These are phyloP conservation scores for Brienomyrus brachyistius DNA, from an alignment of 2,113 vertebrate species.

Conservation along the genomic window DNA sequence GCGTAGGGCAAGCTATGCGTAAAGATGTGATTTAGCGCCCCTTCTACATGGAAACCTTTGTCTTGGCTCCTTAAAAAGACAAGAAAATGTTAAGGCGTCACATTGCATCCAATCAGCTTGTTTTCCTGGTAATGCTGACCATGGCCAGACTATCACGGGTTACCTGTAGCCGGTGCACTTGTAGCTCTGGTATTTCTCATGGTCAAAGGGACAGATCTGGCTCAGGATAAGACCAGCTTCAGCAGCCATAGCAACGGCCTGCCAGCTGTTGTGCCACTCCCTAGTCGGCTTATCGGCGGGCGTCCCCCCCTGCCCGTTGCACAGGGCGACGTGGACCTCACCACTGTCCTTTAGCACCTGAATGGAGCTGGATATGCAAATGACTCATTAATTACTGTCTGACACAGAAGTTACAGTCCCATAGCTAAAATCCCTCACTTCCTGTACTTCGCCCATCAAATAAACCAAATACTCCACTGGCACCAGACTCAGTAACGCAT, in stretches of 20 bases:
- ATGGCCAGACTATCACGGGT: constrained; percentile 15
- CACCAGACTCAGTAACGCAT: background rate
- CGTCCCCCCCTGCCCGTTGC: constrained; percentile 89
- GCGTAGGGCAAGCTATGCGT: constrained; percentile 61
- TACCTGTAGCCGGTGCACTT: constrained; percentile 92
- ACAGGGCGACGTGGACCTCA: constrained; percentile 79
- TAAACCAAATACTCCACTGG: background rate
- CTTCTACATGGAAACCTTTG: constrained; percentile 78
- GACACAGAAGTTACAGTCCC: background rate
- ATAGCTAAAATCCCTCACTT: background rate
- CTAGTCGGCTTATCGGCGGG: constrained; percentile 74
- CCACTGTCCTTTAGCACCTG: constrained; percentile 72
- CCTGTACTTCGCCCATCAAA: background rate
- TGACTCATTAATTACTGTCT: background rate
- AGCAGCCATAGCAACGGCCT: constrained; percentile 82
- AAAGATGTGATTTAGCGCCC: constrained; percentile 80
- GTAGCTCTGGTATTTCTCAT: constrained; percentile 63
- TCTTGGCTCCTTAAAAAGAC: constrained; percentile 77
- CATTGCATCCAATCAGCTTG: background rate
- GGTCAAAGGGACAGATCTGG: constrained; percentile 64
- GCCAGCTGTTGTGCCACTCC: constrained; percentile 98
- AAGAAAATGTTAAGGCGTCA: background rate
- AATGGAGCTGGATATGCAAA: constrained; percentile 57
- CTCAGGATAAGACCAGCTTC: constrained; percentile 75
- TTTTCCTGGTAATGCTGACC: background rate